Conservation (phyloP, 2,797 vertebrate species). For the Pterois miles region DNA sequence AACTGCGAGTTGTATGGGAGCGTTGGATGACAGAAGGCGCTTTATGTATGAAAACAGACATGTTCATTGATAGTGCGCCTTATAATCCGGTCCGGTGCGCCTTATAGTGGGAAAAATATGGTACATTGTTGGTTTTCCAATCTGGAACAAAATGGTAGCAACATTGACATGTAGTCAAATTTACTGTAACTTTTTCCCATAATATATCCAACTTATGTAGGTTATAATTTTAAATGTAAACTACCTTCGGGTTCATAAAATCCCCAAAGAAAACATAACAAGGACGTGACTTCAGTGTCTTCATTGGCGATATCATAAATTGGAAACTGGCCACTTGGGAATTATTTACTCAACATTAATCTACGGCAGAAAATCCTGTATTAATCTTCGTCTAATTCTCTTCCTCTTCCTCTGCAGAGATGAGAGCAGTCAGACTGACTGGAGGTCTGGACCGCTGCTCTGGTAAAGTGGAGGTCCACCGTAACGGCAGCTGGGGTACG, state of each 20-base stretch:
- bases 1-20: no score
- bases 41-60: no score
- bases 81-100: no score
- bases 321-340: neutral
- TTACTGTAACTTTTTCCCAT: neutral
- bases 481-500: constrained; percentile 79
- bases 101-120: no score
- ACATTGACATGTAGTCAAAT: neutral
- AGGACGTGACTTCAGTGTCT: neutral
- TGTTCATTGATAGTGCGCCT: no score
- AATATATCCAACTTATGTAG: neutral
- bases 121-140: neutral
- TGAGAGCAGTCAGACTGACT: constrained; percentile 72
- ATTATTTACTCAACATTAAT: neutral
- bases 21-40: no score
- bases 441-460: constrained; percentile 80
- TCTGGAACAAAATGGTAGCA: neutral
- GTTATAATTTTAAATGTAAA: neutral
- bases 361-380: neutral
- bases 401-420: constrained; percentile 61
- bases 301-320: neutral
- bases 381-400: neutral
- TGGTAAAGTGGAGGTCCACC: constrained; percentile 81
- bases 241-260: neutral
- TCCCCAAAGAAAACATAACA: neutral